These are phyloP conservation scores for Rhynchophorus ferrugineus DNA, from an alignment of 1,140 invertebrate genomes.

Conservation along the genomic window DNA sequence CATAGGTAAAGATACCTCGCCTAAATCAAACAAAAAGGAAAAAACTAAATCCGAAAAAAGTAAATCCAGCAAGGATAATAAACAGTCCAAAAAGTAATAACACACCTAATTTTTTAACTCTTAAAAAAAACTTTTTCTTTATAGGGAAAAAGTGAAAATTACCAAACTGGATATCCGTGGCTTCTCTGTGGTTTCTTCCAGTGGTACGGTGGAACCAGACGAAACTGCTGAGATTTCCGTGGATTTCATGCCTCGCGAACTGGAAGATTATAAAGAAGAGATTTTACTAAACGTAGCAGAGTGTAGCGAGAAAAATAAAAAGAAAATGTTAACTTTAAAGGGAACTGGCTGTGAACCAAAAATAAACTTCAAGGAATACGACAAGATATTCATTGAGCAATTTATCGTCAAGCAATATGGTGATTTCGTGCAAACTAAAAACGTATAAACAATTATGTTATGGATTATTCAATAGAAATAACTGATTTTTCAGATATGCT, in stretches of 20 bases:
- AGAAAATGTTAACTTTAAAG: conserved; percentile 21
- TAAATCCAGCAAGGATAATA: conserved; percentile 14
- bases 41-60: conserved; percentile 13
- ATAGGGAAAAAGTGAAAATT: conserved; percentile 14
- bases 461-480: too few relatives aligned
- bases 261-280: conserved; percentile 23
- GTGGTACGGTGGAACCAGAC: conserved; percentile 25
- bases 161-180: conserved; percentile 26
- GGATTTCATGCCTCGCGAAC: conserved; percentile 21
- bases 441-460: conserved; percentile 17
- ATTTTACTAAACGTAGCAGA: conserved; percentile 29
- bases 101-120: not conserved
- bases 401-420: conserved; percentile 25
- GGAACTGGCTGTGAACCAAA: conserved; percentile 26
- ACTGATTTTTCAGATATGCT: too few relatives aligned
- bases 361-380: conserved; percentile 27
- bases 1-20: too few relatives aligned
- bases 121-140: conserved; percentile 9
- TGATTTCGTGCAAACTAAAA: conserved; percentile 24
- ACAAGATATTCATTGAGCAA: conserved; percentile 30
- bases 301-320: conserved; percentile 22
- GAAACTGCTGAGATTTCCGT: conserved; percentile 23
- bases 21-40: conserved; percentile 11
- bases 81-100: conserved; percentile 1
- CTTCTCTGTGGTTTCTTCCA: conserved; percentile 29